phyloP scores from a whole-genome alignment of 2,888 invertebrate species.

The Boloria euphrosyne region DNA sequence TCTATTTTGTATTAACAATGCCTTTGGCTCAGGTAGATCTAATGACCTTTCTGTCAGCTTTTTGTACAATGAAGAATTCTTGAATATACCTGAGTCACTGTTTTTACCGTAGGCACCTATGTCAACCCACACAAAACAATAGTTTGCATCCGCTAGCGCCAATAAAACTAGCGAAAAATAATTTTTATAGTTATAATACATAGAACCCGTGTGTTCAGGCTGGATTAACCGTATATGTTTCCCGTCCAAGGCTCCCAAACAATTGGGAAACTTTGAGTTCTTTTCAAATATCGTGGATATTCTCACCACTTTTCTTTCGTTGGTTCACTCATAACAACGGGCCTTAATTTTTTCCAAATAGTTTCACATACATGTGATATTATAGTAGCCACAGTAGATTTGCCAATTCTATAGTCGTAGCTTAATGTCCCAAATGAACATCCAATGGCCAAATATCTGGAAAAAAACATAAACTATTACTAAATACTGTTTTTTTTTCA shows the following conservation, averaged over 20 bases:
- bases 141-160: slow-evolving; percentile 40
- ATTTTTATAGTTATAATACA: slow-evolving; percentile 42
- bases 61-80: slow-evolving; percentile 39
- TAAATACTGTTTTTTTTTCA: slow-evolving; percentile 39
- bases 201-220: slow-evolving; percentile 40
- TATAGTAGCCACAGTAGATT: slow-evolving; percentile 41
- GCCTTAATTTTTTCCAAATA: slow-evolving; percentile 41
- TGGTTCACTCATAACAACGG: slow-evolving; percentile 39
- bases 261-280: slow-evolving; percentile 42
- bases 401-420: slow-evolving; percentile 42
- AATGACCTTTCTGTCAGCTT: slow-evolving; percentile 42
- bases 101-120: slow-evolving; percentile 42
- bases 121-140: slow-evolving; percentile 39
- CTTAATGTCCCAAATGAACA: slow-evolving; percentile 42
- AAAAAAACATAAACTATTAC: slow-evolving; percentile 36
- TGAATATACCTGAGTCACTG: slow-evolving; percentile 42
- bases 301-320: slow-evolving; percentile 41
- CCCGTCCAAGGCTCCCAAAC: slow-evolving; percentile 42
- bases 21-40: slow-evolving; percentile 37
- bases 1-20: slow-evolving; percentile 38
- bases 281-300: slow-evolving; percentile 40
- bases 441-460: slow-evolving; percentile 41
- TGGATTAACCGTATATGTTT: slow-evolving; percentile 43
- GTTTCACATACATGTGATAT: slow-evolving; percentile 42
- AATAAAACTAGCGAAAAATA: slow-evolving; percentile 42